Evolutionary conservation across 2,113 vertebrate species (phyloP).

Genomic region (Mellivora capensis): DNA sequence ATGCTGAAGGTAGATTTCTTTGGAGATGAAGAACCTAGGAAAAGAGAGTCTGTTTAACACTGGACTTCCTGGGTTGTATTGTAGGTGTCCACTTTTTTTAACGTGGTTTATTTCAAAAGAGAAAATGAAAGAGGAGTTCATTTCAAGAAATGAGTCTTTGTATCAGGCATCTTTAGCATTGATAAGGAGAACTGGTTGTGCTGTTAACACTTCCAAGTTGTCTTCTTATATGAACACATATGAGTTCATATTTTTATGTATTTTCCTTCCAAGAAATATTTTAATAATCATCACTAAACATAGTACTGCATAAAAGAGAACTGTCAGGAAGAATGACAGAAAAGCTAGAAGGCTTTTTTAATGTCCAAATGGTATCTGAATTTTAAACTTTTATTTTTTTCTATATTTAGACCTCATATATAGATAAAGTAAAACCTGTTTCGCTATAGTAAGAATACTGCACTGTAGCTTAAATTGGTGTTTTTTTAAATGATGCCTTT

Average conservation of each 20-base stretch:
- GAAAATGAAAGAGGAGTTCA: neutral
- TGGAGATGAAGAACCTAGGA: neutral
- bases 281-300: neutral
- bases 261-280: neutral
- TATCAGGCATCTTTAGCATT: neutral
- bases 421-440: neutral
- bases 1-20: neutral
- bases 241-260: neutral
- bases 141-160: neutral
- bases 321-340: neutral
- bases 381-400: neutral
- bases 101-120: neutral
- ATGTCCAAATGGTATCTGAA: neutral
- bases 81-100: neutral
- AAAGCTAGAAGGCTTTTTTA: neutral
- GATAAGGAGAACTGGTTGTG: neutral
- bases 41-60: neutral
- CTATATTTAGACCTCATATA: neutral
- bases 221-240: neutral
- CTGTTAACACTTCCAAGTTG: neutral
- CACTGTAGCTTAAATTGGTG: neutral
- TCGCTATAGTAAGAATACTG: conserved; percentile 1
- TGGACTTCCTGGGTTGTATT: neutral
- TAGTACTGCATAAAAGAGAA: neutral
- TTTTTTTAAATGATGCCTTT: neutral